Conservation (phyloP, 1,140 invertebrate genomes). For the Megathymus violae region DNA sequence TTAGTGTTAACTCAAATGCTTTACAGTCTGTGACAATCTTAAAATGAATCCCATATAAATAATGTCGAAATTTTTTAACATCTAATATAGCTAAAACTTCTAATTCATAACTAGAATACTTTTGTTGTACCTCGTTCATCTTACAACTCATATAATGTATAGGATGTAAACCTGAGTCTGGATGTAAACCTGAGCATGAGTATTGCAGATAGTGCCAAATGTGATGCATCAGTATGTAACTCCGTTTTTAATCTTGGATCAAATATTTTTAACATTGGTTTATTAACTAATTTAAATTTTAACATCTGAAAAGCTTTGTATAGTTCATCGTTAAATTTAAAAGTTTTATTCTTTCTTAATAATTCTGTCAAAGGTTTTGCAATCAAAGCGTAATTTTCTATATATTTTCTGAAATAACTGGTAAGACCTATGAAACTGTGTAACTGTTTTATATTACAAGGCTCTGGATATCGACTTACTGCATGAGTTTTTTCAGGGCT, state of each 20-base stretch:
- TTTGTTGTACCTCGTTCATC: conserved; percentile 66
- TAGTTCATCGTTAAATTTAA: conserved; percentile 25
- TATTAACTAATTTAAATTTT: conserved; percentile 27
- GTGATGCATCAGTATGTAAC: conserved; percentile 58
- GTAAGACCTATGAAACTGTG: conserved; percentile 61
- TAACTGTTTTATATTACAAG: conserved; percentile 44
- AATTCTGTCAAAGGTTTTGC: conserved; percentile 55
- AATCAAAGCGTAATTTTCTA: conserved; percentile 52
- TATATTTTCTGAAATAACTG: conserved; percentile 63
- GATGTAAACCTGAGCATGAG: conserved; percentile 46
- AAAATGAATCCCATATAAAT: conserved; percentile 64
- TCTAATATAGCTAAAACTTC: conserved; percentile 63
- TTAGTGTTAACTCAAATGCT: conserved; percentile 64
- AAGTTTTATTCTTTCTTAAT: conserved; percentile 42
- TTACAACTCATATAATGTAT: conserved; percentile 40
- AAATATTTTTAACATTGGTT: conserved; percentile 49
- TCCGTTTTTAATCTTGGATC: conserved; percentile 36
- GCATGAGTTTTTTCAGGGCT: conserved; percentile 49
- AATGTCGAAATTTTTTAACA: conserved; percentile 65
- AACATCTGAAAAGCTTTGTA: conserved; percentile 20
- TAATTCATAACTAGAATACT: conserved; percentile 51
- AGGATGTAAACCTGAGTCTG: conserved; percentile 13
- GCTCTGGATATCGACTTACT: conserved; percentile 52
- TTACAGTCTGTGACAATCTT: conserved; percentile 73
- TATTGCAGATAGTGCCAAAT: conserved; percentile 47